Conservation (phyloP, 2,797 vertebrate species). For the Lutjanus campechanus region DNA sequence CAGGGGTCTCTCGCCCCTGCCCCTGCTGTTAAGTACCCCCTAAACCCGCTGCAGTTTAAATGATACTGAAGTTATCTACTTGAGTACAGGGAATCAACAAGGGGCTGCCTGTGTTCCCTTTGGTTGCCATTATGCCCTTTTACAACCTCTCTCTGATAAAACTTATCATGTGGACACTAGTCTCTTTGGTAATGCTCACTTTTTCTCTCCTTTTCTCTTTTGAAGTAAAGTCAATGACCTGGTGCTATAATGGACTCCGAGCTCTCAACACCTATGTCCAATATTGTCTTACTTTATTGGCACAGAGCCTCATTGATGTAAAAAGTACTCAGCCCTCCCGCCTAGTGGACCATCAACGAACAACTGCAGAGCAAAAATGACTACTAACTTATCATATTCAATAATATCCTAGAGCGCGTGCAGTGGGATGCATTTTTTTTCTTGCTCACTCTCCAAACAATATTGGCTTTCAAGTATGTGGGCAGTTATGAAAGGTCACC, state of each 20-base stretch:
- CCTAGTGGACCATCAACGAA: slow-evolving; percentile 56
- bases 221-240: slow-evolving; percentile 61
- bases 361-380: slow-evolving; percentile 55
- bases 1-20: slow-evolving; percentile 50
- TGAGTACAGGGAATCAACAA: slow-evolving; percentile 61
- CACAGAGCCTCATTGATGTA: slow-evolving; percentile 54
- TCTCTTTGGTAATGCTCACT: slow-evolving; percentile 21
- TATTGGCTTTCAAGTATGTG: slow-evolving; percentile 82
- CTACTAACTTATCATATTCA: slow-evolving; percentile 70
- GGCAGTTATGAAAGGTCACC: slow-evolving; percentile 86
- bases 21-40: slow-evolving; percentile 46
- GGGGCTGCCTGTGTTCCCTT: slow-evolving; percentile 44
- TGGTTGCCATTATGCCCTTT: slow-evolving; percentile 56
- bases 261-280: slow-evolving; percentile 58
- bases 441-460: slow-evolving; percentile 72
- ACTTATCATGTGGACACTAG: slow-evolving; percentile 47
- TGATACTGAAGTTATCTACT: slow-evolving; percentile 62
- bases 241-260: slow-evolving; percentile 52
- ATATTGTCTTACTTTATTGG: slow-evolving; percentile 58
- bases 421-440: slow-evolving; percentile 64
- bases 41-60: slow-evolving; percentile 66
- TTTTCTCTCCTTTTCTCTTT: slow-evolving; percentile 4
- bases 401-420: slow-evolving; percentile 70
- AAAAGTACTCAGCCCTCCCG: slow-evolving; percentile 51
- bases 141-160: slow-evolving; percentile 48